phyloP scores from a whole-genome alignment of 1,140 invertebrate genomes.

The Neodiprion lecontei region DNA sequence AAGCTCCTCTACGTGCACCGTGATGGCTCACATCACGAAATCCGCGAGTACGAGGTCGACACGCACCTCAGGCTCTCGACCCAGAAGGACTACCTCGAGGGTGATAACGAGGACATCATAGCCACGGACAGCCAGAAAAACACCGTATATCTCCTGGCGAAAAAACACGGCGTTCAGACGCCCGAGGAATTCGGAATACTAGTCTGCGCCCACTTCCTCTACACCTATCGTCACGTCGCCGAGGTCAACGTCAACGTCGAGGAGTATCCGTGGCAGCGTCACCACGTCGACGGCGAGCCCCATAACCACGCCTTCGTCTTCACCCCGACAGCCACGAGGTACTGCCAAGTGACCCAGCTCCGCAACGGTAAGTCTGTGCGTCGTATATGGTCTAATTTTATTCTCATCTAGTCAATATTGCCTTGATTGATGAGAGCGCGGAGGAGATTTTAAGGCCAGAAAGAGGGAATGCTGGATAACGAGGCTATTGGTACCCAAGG shows the following conservation, averaged over 20 bases:
- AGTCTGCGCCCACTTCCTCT: conserved; percentile 75
- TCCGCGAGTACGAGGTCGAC: conserved; percentile 77
- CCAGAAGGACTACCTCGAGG: conserved; percentile 69
- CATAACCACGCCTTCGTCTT: conserved; percentile 81
- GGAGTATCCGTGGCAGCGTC: conserved; percentile 77
- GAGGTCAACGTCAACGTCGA: conserved; percentile 72
- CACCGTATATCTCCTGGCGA: conserved; percentile 80
- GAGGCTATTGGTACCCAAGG: no score
- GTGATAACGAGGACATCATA: conserved; percentile 77
- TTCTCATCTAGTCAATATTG: not conserved
- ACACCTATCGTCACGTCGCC: conserved; percentile 73
- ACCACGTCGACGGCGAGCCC: conserved; percentile 59
- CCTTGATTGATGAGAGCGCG: no score
- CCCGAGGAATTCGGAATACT: conserved; percentile 77
- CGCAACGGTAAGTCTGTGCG: conserved; percentile 65
- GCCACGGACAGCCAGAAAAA: conserved; percentile 86
- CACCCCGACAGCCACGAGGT: conserved; percentile 68
- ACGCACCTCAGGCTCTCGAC: conserved; percentile 74
- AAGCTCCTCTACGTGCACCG: conserved; percentile 74
- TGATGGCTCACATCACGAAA: conserved; percentile 69
- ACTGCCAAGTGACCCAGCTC: conserved; percentile 69
- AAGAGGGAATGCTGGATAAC: no score
- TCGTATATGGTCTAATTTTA: not conserved
- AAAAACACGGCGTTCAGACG: conserved; percentile 75
- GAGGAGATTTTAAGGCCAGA: no score